These are phyloP conservation scores for Zaprionus africanus DNA, from an alignment of 1,140 invertebrate genomes.

Conservation along the genomic window DNA sequence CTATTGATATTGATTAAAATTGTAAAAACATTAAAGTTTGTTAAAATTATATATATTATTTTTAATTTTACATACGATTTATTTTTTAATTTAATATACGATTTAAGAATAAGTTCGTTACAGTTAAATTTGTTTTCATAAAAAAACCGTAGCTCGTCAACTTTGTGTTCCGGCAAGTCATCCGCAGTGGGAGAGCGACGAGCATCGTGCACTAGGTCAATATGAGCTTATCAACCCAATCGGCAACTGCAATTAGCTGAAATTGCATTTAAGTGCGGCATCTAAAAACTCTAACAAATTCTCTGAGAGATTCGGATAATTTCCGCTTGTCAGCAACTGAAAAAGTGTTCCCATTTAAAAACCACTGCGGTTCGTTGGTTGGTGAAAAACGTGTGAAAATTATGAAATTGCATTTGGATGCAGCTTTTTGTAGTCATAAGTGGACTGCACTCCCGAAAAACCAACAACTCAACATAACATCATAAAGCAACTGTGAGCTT, in stretches of 20 bases:
- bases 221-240: constrained; percentile 64
- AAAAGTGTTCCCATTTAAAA: constrained; percentile 51
- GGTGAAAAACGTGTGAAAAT: constrained; percentile 81
- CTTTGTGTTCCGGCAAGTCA: constrained; percentile 63
- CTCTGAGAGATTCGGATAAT: constrained; percentile 37
- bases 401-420: constrained; percentile 75
- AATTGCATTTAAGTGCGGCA: constrained; percentile 66
- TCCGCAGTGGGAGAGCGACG: constrained; percentile 8
- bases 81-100: neutral
- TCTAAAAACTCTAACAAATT: constrained; percentile 59
- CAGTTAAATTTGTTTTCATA: neutral
- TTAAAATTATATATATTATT: neutral
- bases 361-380: constrained; percentile 34
- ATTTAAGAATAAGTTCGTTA: neutral
- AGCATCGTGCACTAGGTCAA: constrained; percentile 25
- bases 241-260: constrained; percentile 62
- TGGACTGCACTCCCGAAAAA: constrained; percentile 62
- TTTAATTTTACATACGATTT: neutral
- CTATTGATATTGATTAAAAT: too few relatives aligned
- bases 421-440: constrained; percentile 40
- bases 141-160: neutral
- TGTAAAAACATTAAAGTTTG: too few relatives aligned
- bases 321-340: constrained; percentile 67
- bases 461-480: constrained; percentile 12
- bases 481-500: constrained; percentile 58